A percentile compares a stretch with the other conserved stretches of the same genome.
phyloP scores from a whole-genome alignment of 2,797 vertebrate species.

The Cuculus canorus region DNA sequence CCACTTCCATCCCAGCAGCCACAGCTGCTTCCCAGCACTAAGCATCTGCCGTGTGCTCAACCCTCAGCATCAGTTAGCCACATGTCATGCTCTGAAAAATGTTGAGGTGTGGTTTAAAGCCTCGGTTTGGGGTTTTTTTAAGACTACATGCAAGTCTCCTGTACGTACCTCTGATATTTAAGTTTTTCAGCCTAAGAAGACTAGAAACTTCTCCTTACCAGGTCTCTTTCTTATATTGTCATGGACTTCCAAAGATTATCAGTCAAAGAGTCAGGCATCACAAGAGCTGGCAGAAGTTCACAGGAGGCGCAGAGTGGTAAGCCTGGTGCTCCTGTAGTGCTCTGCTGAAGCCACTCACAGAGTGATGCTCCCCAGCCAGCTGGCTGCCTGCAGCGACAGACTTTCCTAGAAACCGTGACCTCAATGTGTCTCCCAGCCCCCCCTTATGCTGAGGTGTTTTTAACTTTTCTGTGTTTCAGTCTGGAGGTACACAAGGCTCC shows the following conservation, averaged over 20 bases:
- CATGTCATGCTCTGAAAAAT: background rate
- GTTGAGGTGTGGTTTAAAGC: background rate
- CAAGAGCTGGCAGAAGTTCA: background rate
- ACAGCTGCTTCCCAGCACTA: background rate
- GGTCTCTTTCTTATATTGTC: background rate
- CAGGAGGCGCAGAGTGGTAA: fast-evolving
- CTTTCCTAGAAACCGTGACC: background rate
- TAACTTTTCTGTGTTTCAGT: background rate
- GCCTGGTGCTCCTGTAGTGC: background rate
- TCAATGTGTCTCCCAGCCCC: background rate
- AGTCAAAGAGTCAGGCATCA: background rate
- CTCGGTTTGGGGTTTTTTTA: background rate
- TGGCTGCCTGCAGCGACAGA: background rate
- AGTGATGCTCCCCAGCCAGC: fast-evolving
- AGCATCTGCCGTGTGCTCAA: background rate
- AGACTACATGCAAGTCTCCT: background rate
- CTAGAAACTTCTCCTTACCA: background rate
- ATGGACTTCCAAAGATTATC: background rate
- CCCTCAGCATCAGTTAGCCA: background rate
- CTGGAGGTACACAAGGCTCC: background rate
- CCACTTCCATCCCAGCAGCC: background rate
- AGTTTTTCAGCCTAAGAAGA: background rate
- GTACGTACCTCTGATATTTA: background rate
- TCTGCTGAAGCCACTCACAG: fast-evolving
- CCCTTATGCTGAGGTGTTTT: fast-evolving